Conservation (phyloP, 2,113 vertebrate genomes). For the Marmota monax region DNA sequence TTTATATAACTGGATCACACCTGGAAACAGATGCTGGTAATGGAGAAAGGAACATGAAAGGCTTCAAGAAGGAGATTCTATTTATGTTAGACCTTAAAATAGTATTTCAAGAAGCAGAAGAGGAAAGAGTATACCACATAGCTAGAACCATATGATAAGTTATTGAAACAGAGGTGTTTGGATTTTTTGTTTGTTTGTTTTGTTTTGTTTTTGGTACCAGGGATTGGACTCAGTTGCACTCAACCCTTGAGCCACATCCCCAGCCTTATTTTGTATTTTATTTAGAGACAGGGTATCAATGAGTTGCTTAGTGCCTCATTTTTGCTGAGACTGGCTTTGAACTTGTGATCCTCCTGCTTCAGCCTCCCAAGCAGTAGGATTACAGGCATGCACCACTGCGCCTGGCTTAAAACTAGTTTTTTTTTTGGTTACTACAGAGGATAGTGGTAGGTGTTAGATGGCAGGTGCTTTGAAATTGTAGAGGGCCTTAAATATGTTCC, state of each 20-base stretch:
- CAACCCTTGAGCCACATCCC: too few species aligned
- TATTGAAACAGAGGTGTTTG: background rate
- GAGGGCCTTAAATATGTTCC: background rate
- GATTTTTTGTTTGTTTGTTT: too few species aligned
- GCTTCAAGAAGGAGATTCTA: background rate
- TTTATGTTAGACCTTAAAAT: constrained; percentile 1
- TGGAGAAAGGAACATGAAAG: constrained; percentile 38
- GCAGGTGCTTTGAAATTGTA: constrained; percentile 47
- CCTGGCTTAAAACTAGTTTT: background rate
- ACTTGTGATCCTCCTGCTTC: too few species aligned
- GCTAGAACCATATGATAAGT: background rate
- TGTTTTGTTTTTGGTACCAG: too few species aligned
- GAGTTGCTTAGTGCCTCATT: too few species aligned
- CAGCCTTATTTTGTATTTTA: too few species aligned
- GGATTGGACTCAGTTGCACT: too few species aligned
- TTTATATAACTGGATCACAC: background rate
- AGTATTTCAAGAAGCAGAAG: constrained; percentile 45
- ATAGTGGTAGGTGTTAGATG: background rate
- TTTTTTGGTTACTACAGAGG: background rate
- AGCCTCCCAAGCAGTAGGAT: too few species aligned
- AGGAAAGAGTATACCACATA: background rate
- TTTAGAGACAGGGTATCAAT: too few species aligned
- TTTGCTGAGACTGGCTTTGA: too few species aligned
- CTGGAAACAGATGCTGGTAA: background rate
- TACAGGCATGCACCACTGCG: too few species aligned